Conservation (phyloP, 2,888 invertebrate species). For the Rhingia campestris region DNA sequence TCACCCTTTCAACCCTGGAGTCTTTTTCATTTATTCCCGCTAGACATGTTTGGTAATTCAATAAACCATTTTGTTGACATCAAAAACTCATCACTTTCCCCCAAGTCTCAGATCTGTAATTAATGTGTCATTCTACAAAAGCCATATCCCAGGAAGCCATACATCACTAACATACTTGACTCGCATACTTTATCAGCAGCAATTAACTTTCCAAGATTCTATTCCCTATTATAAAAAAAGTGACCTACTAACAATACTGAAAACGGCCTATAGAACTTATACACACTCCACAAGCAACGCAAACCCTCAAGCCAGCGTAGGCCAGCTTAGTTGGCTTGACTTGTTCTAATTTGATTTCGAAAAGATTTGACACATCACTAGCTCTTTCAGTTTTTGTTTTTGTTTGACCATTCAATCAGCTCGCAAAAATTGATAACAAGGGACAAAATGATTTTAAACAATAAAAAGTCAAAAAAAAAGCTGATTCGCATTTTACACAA, state of each 20-base stretch:
- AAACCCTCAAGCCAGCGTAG: background rate
- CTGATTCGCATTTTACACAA: constrained; percentile 21
- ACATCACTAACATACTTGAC: background rate
- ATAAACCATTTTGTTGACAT: no score
- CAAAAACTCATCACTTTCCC: no score
- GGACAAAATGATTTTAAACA: background rate
- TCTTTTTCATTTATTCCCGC: no score
- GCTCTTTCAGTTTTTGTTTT: background rate
- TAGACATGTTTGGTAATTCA: no score
- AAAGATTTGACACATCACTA: constrained; percentile 7
- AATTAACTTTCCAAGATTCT: background rate
- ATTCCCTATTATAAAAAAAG: background rate
- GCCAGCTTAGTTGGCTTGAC: constrained; percentile 15
- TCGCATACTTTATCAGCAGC: background rate
- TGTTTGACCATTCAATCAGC: background rate
- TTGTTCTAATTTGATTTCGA: constrained; percentile 16
- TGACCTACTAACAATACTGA: background rate
- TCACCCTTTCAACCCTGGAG: no score
- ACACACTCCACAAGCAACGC: background rate
- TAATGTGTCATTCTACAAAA: background rate
- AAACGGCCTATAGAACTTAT: background rate
- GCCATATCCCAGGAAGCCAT: background rate
- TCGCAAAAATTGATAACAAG: constrained; percentile 16
- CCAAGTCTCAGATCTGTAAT: background rate
- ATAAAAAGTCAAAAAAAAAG: background rate